phyloP scores from a whole-genome alignment of 2,797 vertebrate species.

The Myripristis murdjan region DNA sequence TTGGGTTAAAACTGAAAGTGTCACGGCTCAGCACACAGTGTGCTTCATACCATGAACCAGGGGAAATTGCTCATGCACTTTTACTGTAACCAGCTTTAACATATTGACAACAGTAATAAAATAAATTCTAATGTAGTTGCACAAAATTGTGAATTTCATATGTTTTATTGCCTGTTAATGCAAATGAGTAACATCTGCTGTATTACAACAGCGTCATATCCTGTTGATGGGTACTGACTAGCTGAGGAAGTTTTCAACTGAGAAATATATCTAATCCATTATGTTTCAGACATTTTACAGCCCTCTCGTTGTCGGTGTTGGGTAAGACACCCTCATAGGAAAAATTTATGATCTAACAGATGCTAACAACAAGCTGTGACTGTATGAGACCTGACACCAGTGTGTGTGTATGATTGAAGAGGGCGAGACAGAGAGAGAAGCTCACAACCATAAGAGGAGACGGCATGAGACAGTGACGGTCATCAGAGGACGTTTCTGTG shows the following conservation, averaged over 20 bases:
- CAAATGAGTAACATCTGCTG: not conserved
- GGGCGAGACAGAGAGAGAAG: conserved; percentile 11
- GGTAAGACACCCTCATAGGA: conserved; percentile 8
- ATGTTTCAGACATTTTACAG: conserved; percentile 12
- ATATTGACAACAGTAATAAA: not conserved
- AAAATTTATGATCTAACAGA: conserved; percentile 73
- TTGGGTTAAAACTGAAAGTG: conserved; percentile 64
- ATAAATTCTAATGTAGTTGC: not conserved
- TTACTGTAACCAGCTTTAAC: not conserved
- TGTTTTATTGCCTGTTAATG: not conserved
- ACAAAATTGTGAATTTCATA: conserved; percentile 12
- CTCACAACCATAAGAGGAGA: conserved; percentile 25
- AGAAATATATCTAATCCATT: conserved; percentile 14
- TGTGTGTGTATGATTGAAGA: conserved; percentile 54
- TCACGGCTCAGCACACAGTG: conserved; percentile 35
- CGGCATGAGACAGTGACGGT: conserved; percentile 6
- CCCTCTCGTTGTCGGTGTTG: conserved; percentile 33
- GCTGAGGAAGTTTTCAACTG: conserved; percentile 2
- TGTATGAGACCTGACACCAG: conserved; percentile 69
- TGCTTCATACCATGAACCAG: not conserved
- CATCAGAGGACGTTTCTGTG: not conserved
- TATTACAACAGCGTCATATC: not conserved
- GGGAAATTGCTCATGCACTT: not conserved
- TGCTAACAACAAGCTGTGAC: conserved; percentile 57
- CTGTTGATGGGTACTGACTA: conserved; percentile 3